A percentile compares a stretch with the other conserved stretches of the same genome.
Conservation (phyloP, 2,113 vertebrate species). For the Acrocephalus kingi region DNA sequence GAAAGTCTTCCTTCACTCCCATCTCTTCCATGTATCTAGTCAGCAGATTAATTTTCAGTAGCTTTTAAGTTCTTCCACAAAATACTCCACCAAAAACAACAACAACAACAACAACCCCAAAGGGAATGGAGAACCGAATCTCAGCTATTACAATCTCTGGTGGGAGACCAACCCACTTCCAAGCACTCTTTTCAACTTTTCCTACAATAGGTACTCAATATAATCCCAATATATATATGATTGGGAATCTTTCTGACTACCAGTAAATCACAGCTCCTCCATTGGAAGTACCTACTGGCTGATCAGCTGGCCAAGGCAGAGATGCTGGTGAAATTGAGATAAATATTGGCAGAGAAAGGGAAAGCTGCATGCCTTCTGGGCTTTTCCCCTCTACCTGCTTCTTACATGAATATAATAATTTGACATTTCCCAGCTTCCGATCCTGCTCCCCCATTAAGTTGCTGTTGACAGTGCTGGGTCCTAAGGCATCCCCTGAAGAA, state of each 20-base stretch:
- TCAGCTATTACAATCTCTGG: neutral
- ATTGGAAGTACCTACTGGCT: neutral
- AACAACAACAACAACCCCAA: neutral
- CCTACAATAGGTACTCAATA: neutral
- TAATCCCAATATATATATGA: neutral
- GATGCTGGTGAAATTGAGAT: neutral
- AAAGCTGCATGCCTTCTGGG: neutral
- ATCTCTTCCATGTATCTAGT: neutral
- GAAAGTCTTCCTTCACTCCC: neutral
- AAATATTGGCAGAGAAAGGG: neutral
- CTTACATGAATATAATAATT: neutral
- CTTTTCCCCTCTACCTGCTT: neutral
- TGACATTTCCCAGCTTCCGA: neutral
- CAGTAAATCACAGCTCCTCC: neutral
- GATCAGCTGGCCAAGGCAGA: neutral
- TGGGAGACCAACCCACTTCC: neutral
- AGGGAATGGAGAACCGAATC: rapidly evolving
- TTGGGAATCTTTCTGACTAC: neutral
- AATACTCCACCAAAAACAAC: neutral
- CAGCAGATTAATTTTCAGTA: neutral
- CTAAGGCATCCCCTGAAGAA: neutral
- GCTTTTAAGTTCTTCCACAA: neutral
- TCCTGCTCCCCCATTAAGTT: neutral
- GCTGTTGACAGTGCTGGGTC: neutral
- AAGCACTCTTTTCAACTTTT: neutral